Evolutionary conservation across 2,888 invertebrate species (phyloP).

Genomic region (Empis livida): DNA sequence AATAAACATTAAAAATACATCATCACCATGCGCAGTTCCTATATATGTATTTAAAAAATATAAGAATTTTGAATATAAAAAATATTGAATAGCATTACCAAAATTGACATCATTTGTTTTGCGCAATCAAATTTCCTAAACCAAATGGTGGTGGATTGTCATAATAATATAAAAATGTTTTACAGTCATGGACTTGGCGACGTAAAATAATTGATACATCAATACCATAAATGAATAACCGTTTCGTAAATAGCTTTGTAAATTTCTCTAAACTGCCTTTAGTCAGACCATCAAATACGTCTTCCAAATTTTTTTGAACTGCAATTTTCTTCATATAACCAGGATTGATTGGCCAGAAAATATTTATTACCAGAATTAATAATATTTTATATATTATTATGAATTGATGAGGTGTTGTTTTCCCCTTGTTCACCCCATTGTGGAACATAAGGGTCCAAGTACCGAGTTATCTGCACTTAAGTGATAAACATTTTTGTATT

Average conservation of each 20-base stretch:
- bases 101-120: neutral
- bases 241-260: neutral
- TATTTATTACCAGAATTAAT: too few species aligned
- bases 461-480: constrained; percentile 42
- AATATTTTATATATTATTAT: too few species aligned
- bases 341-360: too few species aligned
- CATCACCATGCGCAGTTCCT: neutral
- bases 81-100: neutral
- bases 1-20: neutral
- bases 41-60: neutral
- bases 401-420: neutral
- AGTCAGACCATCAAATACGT: neutral
- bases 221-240: neutral
- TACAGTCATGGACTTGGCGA: neutral
- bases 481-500: too few species aligned
- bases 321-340: too few species aligned
- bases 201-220: neutral
- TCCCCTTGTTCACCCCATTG: neutral
- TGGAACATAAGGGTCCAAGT: too few species aligned
- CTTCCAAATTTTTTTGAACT: neutral
- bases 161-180: neutral
- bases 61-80: neutral
- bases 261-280: neutral
- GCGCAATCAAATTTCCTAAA: neutral
- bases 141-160: neutral